Conservation (phyloP, 2,888 invertebrate species). For the Hofmannophila pseudospretella region DNA sequence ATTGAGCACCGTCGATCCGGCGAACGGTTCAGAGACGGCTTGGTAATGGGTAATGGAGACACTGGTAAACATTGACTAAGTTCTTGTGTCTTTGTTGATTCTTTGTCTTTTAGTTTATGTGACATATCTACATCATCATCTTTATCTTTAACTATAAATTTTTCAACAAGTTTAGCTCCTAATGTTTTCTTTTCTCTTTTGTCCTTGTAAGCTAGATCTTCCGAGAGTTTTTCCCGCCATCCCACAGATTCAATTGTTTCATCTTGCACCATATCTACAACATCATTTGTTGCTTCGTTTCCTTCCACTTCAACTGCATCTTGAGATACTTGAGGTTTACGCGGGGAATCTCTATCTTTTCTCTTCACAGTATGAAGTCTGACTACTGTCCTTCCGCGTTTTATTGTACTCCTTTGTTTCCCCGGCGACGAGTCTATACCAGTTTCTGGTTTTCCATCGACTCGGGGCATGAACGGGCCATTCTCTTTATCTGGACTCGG, state of each 20-base stretch:
- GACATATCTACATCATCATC: conserved; percentile 36
- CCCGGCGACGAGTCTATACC: conserved; percentile 65
- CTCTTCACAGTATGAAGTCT: conserved; percentile 82
- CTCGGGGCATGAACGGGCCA: conserved; percentile 63
- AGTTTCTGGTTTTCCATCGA: conserved; percentile 63
- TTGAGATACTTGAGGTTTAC: conserved; percentile 33
- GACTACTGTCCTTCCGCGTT: conserved; percentile 85
- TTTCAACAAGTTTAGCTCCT: conserved; percentile 86
- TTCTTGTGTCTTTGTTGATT: conserved; percentile 12
- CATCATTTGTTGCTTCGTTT: conserved; percentile 5
- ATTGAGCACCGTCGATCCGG: conserved; percentile 74
- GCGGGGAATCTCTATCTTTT: conserved; percentile 68
- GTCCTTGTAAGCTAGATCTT: conserved; percentile 71
- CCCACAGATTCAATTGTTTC: conserved; percentile 25
- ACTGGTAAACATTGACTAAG: conserved; percentile 19
- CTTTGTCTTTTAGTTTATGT: conserved; percentile 3
- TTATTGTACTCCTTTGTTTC: conserved; percentile 76
- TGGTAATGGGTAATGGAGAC: conserved; percentile 17
- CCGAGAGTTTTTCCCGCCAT: conserved; percentile 82
- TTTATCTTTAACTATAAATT: conserved; percentile 82
- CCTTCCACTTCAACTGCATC: conserved; percentile 12
- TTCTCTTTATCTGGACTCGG: conserved; percentile 47
- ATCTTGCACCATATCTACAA: conserved; percentile 5
- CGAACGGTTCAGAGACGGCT: conserved; percentile 32
- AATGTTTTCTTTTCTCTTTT: conserved; percentile 81